These are phyloP conservation scores for Trypoxylus dichotomus DNA, from an alignment of 1,140 invertebrate species.

Conservation along the genomic window DNA sequence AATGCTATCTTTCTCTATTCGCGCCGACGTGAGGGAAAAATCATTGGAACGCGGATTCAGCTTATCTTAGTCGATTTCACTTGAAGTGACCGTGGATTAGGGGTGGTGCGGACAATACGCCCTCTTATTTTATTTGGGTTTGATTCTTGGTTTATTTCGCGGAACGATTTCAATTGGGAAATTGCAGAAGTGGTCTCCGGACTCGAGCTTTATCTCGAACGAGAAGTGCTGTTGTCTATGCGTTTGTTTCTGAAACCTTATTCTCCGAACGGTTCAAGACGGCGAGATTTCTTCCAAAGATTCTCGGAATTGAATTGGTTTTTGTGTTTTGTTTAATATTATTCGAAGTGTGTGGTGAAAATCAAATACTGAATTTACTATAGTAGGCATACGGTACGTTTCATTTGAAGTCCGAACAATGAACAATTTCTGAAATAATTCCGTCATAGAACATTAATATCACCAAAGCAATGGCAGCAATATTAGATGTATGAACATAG, in stretches of 20 bases:
- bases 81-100: constrained; percentile 29
- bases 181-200: constrained; percentile 13
- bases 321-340: constrained; percentile 10
- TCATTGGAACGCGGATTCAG: not conserved
- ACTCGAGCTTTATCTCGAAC: constrained; percentile 14
- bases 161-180: constrained; percentile 21
- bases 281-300: constrained; percentile 1
- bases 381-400: not conserved
- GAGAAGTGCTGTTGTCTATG: not conserved
- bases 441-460: no score
- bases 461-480: no score
- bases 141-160: constrained; percentile 27
- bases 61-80: constrained; percentile 30
- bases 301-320: not conserved
- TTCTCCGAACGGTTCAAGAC: not conserved
- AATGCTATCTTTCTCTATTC: not conserved
- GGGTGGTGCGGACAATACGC: constrained; percentile 8
- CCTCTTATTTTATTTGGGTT: constrained; percentile 29
- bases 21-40: not conserved
- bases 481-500: no score
- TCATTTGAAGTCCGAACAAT: not conserved
- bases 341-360: not conserved
- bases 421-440: not conserved
- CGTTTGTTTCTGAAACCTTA: not conserved
- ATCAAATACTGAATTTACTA: not conserved